These are phyloP conservation scores for Pygathrix nemaeus DNA, from an alignment of 2,113 vertebrate genomes.

Conservation along the genomic window DNA sequence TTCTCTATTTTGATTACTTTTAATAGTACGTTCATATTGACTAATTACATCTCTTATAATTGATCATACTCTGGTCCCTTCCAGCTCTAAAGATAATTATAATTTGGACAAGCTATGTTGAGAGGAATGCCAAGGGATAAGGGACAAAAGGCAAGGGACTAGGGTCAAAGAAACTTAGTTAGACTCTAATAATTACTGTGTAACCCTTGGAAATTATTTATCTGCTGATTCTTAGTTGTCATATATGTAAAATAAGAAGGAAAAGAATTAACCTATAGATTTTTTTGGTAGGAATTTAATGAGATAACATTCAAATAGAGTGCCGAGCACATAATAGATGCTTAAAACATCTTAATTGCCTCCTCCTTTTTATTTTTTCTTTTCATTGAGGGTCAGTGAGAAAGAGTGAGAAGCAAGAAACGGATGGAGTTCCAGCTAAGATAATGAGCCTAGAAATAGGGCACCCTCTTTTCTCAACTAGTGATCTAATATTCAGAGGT, in stretches of 20 bases:
- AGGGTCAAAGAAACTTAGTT: not conserved
- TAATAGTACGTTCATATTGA: slow-evolving; percentile 36
- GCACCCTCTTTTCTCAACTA: not conserved
- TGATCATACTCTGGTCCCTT: not conserved
- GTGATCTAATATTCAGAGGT: not conserved
- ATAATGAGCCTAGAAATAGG: not conserved
- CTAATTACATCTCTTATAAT: slow-evolving; percentile 33
- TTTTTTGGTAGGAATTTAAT: not conserved
- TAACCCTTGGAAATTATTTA: not conserved
- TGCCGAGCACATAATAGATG: not conserved
- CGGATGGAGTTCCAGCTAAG: not conserved
- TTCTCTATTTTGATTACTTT: slow-evolving; percentile 12
- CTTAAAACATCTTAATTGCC: not conserved
- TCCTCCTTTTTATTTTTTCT: not conserved
- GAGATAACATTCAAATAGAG: not conserved
- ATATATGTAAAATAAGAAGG: slow-evolving; percentile 8
- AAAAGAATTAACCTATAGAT: not conserved
- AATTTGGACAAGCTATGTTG: not conserved
- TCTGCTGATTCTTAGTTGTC: slow-evolving; percentile 7
- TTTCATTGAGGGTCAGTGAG: not conserved
- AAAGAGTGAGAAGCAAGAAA: not conserved
- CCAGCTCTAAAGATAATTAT: not conserved
- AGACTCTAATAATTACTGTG: not conserved
- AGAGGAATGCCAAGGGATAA: not conserved
- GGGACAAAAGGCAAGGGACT: not conserved